phyloP scores from a whole-genome alignment of 1,140 invertebrate species.

The Papilio polyxenes region DNA sequence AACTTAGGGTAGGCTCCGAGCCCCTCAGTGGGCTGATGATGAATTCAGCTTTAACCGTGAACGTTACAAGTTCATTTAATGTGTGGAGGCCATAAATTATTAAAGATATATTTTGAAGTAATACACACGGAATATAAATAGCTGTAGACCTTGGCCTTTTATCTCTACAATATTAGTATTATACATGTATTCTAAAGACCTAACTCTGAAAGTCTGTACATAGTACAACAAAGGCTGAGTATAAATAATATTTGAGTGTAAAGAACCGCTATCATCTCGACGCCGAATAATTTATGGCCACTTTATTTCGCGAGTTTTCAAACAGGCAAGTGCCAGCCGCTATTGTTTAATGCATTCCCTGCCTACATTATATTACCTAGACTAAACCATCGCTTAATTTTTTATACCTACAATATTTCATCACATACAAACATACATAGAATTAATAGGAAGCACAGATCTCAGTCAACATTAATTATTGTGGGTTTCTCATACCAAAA shows the following conservation, averaged over 20 bases:
- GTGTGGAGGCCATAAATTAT: too few relatives aligned
- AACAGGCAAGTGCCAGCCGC: conserved; percentile 23
- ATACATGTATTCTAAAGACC: background rate
- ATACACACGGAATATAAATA: too few relatives aligned
- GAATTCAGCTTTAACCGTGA: too few relatives aligned
- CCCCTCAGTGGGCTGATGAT: too few relatives aligned
- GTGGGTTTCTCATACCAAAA: too few relatives aligned
- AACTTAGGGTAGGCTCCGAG: too few relatives aligned
- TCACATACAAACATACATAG: too few relatives aligned
- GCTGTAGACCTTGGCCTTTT: too few relatives aligned
- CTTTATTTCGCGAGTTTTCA: conserved; percentile 33
- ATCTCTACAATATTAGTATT: too few relatives aligned
- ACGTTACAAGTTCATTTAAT: too few relatives aligned
- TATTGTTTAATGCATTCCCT: conserved; percentile 18
- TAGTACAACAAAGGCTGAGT: background rate
- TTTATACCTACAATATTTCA: background rate
- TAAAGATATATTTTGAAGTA: too few relatives aligned
- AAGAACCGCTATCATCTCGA: conserved; percentile 33
- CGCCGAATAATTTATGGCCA: conserved; percentile 31
- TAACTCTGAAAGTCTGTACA: background rate
- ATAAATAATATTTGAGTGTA: conserved; percentile 28
- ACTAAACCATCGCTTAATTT: background rate
- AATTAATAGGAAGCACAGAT: background rate
- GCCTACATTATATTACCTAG: conserved; percentile 17
- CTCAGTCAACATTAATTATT: too few relatives aligned